phyloP scores from a whole-genome alignment of 2,113 vertebrate species.

The human region GRCh38 chr13:51498501-51499000 shows the following conservation, averaged over 20 bases:
- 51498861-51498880: background rate
- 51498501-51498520: background rate
- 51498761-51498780: background rate
- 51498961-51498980: background rate
- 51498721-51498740: background rate
- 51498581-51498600: background rate
- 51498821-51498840: background rate
- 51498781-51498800: background rate
- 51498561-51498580: background rate
- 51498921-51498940: background rate
- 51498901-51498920: background rate
- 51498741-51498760: background rate
- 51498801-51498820: background rate
- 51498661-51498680: background rate
- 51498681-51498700: background rate
- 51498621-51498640: background rate
- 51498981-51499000: background rate
- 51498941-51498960: background rate
- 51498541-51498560: background rate
- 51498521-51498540: background rate
- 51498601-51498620: background rate
- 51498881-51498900: background rate
- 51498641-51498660: background rate
- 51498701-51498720: background rate
- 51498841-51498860: background rate